Percentiles rank a stretch among this genome's conserved stretches.
These are phyloP conservation scores for Neomicropteryx cornuta DNA, from an alignment of 1,140 invertebrate genomes.

Conservation along the genomic window DNA sequence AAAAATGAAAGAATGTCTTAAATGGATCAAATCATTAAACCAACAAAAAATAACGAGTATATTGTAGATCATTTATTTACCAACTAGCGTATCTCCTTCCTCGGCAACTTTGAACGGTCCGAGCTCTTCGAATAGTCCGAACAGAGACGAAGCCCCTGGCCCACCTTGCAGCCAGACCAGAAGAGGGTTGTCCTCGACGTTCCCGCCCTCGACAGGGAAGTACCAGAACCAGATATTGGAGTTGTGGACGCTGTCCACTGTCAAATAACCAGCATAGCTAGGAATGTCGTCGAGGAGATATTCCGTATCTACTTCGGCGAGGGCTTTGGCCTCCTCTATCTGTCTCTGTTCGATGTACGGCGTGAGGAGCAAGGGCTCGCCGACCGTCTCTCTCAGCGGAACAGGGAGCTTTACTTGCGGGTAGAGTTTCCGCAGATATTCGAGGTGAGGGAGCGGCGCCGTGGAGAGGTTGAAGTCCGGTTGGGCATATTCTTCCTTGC, in stretches of 20 bases:
- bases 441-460: too few relatives aligned
- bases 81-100: too few relatives aligned
- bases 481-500: too few relatives aligned
- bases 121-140: slow-evolving; percentile 62
- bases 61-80: too few relatives aligned
- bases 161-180: slow-evolving; percentile 78
- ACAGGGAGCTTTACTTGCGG: too few relatives aligned
- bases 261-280: slow-evolving; percentile 42
- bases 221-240: slow-evolving; percentile 88
- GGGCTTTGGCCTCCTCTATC: slow-evolving; percentile 26
- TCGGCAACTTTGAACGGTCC: slow-evolving; percentile 43
- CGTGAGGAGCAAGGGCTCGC: slow-evolving; percentile 27
- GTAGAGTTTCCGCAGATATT: too few relatives aligned
- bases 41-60: too few relatives aligned
- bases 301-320: slow-evolving; percentile 27
- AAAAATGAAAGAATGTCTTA: too few relatives aligned
- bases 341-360: slow-evolving; percentile 28
- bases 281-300: slow-evolving; percentile 27
- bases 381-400: slow-evolving; percentile 13
- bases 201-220: slow-evolving; percentile 53
- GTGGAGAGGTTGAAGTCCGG: too few relatives aligned
- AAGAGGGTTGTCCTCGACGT: slow-evolving; percentile 49
- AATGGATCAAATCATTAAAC: too few relatives aligned
- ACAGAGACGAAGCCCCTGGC: slow-evolving; percentile 57
- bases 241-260: slow-evolving; percentile 62